Evolutionary conservation across 37 sponge, comb jelly and placozoan genomes (phyloP), one percentile per base, ranked within the genome.

Genomic region (Diacarnus erythraeanus): DNA sequence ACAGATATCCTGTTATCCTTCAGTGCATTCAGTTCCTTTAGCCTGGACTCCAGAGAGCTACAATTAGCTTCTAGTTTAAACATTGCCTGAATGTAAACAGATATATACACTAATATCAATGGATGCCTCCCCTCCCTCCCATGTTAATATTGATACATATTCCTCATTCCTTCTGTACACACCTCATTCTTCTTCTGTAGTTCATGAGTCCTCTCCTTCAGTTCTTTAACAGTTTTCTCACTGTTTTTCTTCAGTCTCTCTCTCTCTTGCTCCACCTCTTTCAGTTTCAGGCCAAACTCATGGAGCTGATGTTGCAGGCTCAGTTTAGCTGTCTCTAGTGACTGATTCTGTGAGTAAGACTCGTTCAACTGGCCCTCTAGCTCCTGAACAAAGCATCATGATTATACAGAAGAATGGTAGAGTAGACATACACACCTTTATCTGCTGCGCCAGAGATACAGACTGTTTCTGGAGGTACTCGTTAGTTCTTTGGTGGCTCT

Each of bases 281-380:
- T 4, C 42, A 42, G 10, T 10, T 65, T 2, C 31, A 34, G 17
- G 12, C 33, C 34, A 31, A 65, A 35, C 31, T 30, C 66, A 30
- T 65, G 17, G 17, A 65, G 35, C 35, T 31, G 66, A 5, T 10
- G 31, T 30, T 30, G 35, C 31, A 30, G 2, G 66, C 35, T 31
- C 35, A 30, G 34, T 30, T 60, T 20, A 25, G 9, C 61, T 26
- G 3, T 71, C 31, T 60, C 43, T 64, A 81, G 44, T 58, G 21
- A 26, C 74, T 81, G 27, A 30, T 41, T 70, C 43, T n/a, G 30
- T 3, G 51, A 40, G 31, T 58, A 72, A 30, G 69, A 68, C 64
- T 73, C 74, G 15, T 67, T 39, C 37, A 74, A 67, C 69, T 83
- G 69, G 2, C 26, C 41, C 84, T 83, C 84, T 39, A 76, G 22